phyloP scores from a whole-genome alignment of 2,797 vertebrate species.

The Austrolebias charrua region DNA sequence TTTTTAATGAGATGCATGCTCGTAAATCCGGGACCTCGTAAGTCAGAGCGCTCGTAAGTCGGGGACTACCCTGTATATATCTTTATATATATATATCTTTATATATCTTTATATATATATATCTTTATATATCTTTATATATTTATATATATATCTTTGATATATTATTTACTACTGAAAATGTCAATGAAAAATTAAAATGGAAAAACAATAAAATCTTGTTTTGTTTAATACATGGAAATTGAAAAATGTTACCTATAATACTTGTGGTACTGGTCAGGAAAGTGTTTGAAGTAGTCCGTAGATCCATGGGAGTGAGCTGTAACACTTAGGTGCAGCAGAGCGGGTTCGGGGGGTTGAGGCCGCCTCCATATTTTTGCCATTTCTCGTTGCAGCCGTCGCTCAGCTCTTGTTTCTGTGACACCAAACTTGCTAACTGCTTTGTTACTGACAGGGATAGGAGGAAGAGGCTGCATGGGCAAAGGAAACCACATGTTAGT shows the following conservation, averaged over 20 bases:
- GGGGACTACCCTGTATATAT: too few species aligned
- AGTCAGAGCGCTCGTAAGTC: too few species aligned
- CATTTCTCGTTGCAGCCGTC: conserved; percentile 45
- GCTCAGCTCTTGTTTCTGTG: conserved; percentile 61
- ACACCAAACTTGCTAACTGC: conserved; percentile 13
- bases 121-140: too few species aligned
- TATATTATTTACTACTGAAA: too few species aligned
- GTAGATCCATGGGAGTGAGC: conserved; percentile 80
- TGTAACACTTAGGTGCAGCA: conserved; percentile 84
- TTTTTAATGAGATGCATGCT: too few species aligned
- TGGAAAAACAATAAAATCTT: too few species aligned
- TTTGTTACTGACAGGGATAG: conserved; percentile 73
- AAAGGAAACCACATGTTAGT: neutral
- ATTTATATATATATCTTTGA: too few species aligned
- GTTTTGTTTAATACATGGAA: neutral
- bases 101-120: too few species aligned
- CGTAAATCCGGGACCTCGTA: too few species aligned
- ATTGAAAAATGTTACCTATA: conserved; percentile 51
- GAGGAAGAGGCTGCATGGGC: conserved; percentile 83
- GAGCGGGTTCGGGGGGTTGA: conserved; percentile 74
- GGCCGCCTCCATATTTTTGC: conserved; percentile 63
- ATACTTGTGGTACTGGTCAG: conserved; percentile 70
- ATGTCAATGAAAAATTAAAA: too few species aligned
- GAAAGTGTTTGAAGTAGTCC: conserved; percentile 79
- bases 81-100: too few species aligned